phyloP scores from a whole-genome alignment of 2,797 vertebrate species.

The Cryptoblepharus egeriae region DNA sequence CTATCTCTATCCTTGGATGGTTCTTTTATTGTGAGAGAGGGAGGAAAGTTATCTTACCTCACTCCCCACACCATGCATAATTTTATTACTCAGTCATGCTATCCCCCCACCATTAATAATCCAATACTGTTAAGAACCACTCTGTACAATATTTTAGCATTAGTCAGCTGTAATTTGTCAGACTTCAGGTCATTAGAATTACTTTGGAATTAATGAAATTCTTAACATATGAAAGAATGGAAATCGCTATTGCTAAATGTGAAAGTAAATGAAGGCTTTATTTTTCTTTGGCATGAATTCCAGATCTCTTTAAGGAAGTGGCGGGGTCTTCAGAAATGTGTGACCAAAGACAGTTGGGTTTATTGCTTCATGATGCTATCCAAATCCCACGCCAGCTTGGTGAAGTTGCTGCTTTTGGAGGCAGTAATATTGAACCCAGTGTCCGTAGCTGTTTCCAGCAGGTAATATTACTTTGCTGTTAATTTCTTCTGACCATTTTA shows the following conservation, averaged over 20 bases:
- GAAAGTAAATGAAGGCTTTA: background rate
- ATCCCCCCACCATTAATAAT: too few species aligned
- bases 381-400: conserved; percentile 96
- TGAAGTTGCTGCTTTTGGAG: conserved; percentile 95
- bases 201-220: background rate
- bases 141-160: background rate
- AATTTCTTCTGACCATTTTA: background rate
- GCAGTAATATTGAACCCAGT: conserved; percentile 97
- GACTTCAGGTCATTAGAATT: background rate
- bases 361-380: conserved; percentile 94
- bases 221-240: background rate
- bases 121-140: background rate
- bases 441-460: conserved; percentile 97
- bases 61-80: too few species aligned
- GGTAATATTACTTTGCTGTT: conserved; percentile 71
- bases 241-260: background rate
- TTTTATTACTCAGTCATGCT: too few species aligned
- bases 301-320: conserved; percentile 95
- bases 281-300: conserved; percentile 1
- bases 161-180: too few species aligned
- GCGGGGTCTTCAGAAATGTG: conserved; percentile 89
- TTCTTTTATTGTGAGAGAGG: too few species aligned
- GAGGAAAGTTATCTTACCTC: too few species aligned
- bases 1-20: too few species aligned
- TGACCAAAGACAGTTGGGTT: conserved; percentile 92